These are phyloP conservation scores for Bradypodion ventrale DNA, from an alignment of 2,797 vertebrate genomes.

Conservation along the genomic window DNA sequence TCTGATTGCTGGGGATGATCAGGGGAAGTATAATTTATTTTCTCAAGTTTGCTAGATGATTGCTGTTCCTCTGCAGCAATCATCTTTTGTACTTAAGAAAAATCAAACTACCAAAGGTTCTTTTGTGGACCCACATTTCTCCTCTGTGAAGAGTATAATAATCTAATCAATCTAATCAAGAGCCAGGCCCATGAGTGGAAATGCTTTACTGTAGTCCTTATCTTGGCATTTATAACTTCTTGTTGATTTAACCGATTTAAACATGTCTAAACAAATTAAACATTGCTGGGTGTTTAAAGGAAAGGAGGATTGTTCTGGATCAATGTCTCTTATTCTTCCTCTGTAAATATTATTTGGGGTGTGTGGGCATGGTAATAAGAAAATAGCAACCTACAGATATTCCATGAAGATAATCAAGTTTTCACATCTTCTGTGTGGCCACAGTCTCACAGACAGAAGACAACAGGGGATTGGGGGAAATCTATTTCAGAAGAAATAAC, in stretches of 20 bases:
- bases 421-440: not conserved
- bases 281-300: not conserved
- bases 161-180: not conserved
- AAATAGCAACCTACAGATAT: not conserved
- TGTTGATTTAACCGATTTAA: not conserved
- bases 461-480: not conserved
- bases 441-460: not conserved
- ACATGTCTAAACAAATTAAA: not conserved
- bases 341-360: not conserved
- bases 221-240: not conserved
- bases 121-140: no score
- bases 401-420: not conserved
- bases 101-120: no score
- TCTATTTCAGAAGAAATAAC: constrained; percentile 2
- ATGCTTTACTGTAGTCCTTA: not conserved
- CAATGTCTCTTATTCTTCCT: not conserved
- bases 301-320: not conserved
- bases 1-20: no score
- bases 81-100: no score
- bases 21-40: no score
- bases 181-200: not conserved
- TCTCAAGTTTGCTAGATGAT: no score
- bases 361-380: not conserved
- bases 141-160: not conserved
- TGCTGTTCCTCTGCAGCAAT: no score